Percentiles rank a stretch among this genome's conserved stretches.
These are phyloP conservation scores for Coracias cyanogaster DNA, from an alignment of 2,797 vertebrate genomes.

Conservation along the genomic window DNA sequence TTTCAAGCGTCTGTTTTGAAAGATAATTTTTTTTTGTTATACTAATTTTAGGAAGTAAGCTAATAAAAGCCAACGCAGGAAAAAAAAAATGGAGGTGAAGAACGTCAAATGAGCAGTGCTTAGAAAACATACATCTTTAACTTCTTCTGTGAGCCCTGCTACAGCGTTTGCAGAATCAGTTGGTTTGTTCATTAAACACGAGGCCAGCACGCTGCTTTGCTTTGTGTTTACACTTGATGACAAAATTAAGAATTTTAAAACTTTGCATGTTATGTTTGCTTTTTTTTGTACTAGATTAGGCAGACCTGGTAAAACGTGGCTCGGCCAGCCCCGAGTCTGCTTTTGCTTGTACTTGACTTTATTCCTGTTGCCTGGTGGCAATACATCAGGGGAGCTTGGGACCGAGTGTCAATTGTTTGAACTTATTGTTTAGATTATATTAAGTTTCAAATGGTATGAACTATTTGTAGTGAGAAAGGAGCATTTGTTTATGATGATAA, in stretches of 20 bases:
- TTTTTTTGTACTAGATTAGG: not conserved
- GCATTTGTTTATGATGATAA: conserved; percentile 61
- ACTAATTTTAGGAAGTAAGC: conserved; percentile 9
- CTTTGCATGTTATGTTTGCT: not conserved
- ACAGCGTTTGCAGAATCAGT: not conserved
- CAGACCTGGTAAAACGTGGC: not conserved
- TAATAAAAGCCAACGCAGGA: not conserved
- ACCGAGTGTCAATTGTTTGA: not conserved
- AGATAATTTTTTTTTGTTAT: conserved; percentile 9
- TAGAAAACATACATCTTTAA: not conserved
- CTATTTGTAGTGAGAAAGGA: conserved; percentile 52
- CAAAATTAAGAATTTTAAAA: not conserved
- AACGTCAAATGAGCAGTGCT: not conserved
- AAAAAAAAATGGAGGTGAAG: not conserved
- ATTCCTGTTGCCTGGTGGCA: not conserved
- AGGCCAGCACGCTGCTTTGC: not conserved
- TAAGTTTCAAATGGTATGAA: conserved; percentile 4
- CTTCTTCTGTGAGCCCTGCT: not conserved
- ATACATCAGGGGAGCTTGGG: not conserved
- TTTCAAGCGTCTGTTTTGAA: conserved; percentile 42
- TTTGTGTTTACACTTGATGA: not conserved
- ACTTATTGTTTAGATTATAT: conserved; percentile 45
- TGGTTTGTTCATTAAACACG: not conserved
- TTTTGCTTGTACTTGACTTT: not conserved
- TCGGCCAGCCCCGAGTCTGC: not conserved